Evolutionary conservation across 2,797 vertebrate genomes (phyloP).

Genomic region (Lagorchestes hirsutus): DNA sequence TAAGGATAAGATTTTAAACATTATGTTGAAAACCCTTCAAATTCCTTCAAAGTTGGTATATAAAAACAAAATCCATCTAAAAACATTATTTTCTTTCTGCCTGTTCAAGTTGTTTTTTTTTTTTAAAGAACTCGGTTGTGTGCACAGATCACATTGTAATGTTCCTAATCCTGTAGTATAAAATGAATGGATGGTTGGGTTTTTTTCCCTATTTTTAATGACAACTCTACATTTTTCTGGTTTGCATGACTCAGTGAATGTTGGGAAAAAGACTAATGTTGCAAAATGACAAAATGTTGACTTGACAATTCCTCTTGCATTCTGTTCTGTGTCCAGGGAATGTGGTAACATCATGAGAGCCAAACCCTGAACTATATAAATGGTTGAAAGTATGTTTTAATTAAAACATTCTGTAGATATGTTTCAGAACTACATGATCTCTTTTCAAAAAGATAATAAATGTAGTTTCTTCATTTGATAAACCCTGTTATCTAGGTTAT

Average conservation of each 20-base stretch:
- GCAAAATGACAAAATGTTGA: background rate
- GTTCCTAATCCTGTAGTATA: background rate
- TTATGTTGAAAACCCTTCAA: slow-evolving; percentile 32
- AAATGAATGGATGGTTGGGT: background rate
- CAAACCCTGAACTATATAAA: background rate
- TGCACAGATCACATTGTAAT: background rate
- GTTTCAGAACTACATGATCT: background rate
- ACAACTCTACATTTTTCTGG: slow-evolving; percentile 30
- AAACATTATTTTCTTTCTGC: slow-evolving; percentile 12
- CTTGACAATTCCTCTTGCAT: slow-evolving; percentile 11
- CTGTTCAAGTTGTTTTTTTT: slow-evolving; percentile 26
- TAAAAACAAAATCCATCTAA: background rate
- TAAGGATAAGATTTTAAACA: slow-evolving; percentile 37
- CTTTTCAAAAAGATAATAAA: background rate
- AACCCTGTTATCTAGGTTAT: background rate
- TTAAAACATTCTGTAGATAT: background rate
- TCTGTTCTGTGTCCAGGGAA: background rate
- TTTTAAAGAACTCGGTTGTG: background rate
- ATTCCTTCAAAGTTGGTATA: slow-evolving; percentile 6
- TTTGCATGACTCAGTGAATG: background rate
- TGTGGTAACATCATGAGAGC: too few species aligned
- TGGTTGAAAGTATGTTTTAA: background rate
- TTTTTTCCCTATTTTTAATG: slow-evolving; percentile 5
- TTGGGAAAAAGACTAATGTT: slow-evolving; percentile 4
- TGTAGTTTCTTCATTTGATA: background rate